Evolutionary conservation across 2,113 vertebrate species (phyloP), one percentile per base, ranked within the genome.

Genomic region (Cebus imitator): DNA sequence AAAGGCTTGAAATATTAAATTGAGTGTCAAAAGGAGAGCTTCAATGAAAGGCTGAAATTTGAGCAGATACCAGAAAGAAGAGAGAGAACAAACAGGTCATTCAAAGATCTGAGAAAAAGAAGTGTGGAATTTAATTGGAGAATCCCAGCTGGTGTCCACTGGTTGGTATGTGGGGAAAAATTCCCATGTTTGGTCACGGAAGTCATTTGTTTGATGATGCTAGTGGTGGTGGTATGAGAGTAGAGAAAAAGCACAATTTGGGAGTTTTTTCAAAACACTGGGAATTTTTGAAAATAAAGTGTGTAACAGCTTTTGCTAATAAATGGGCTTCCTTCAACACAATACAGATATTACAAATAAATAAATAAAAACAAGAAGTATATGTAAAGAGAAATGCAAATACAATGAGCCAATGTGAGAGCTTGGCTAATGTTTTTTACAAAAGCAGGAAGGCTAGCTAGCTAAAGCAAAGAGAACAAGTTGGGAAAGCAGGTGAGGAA

Each of bases 251-350:
- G 30, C 58, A 61, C 58, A 64, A 64, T 27, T 64, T 64, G 58
- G 27, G 25, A 64, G 58, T 12, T 30, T 64, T 64, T 64, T 64
- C 27, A 0, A 64, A 64, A 64, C 58, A 64, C 25, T 30, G 27
- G 27, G 27, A 57, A 10, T n/a, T 92, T 96, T 72, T 91, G 83
- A 89, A 92, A 66, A 75, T 37, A 57, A 91, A 93, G 58, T 50
- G 37, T 14, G 32, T n/a, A 18, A 78, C 50, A 78, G 40, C 64
- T 96, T 94, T 95, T 90, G 92, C 64, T 84, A 70, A 87, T 9
- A 83, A 48, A 84, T 37, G 89, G 73, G 25, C 37, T 75, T 96
- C 25, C 5, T 64, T 64, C 58, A 30, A 30, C 58, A 64, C 25
- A 64, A 64, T 30, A 27, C 58, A 30, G 58, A 64, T 64, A 6